Evolutionary conservation across 2,113 vertebrate species (phyloP).

Genomic region (Actinemys pallida): DNA sequence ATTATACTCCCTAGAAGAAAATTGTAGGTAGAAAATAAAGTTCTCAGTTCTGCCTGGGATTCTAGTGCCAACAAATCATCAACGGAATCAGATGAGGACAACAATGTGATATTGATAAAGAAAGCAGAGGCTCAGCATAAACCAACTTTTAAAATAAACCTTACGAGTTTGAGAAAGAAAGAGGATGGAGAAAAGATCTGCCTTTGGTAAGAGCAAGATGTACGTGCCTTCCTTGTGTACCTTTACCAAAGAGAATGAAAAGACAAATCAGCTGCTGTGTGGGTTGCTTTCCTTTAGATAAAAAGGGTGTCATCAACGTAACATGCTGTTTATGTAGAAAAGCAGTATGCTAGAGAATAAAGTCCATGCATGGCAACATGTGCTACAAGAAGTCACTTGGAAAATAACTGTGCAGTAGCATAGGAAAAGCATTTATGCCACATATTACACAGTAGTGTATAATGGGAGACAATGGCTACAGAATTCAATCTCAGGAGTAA

Average conservation of each 20-base stretch:
- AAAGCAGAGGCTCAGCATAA: constrained; percentile 68
- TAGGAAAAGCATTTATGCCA: background rate
- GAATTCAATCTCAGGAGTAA: background rate
- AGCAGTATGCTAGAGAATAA: background rate
- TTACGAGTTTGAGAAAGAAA: constrained; percentile 56
- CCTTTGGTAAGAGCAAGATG: background rate
- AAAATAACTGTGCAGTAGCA: background rate
- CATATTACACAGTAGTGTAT: background rate
- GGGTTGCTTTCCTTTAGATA: background rate
- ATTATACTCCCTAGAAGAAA: constrained; percentile 76
- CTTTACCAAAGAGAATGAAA: background rate
- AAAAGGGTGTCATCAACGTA: background rate
- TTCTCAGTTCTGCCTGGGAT: constrained; percentile 73
- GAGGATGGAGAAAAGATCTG: constrained; percentile 21
- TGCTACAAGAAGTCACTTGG: background rate
- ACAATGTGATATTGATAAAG: constrained; percentile 75
- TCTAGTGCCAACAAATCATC: constrained; percentile 78
- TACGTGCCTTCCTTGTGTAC: background rate
- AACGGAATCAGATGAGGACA: constrained; percentile 73
- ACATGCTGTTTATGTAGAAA: background rate
- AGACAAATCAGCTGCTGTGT: background rate
- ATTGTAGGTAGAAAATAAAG: constrained; percentile 77
- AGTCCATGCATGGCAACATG: background rate
- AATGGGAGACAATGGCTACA: background rate
- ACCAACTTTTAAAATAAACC: constrained; percentile 67